phyloP scores from a whole-genome alignment of 2,113 vertebrate genomes.

The Sinocyclocheilus anshuiensis region DNA sequence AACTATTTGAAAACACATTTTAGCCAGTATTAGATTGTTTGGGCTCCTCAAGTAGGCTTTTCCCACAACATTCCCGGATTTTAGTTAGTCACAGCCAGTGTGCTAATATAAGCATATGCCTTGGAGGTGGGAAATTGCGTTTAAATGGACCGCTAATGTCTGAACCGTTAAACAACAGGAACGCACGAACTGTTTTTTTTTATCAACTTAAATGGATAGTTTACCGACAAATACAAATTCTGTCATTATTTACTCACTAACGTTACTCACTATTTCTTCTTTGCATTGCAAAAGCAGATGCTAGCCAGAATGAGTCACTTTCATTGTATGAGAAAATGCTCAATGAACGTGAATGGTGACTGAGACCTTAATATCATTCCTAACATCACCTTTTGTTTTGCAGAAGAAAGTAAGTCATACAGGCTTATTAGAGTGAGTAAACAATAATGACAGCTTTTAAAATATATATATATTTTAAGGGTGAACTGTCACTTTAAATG shows the following conservation, averaged over 20 bases:
- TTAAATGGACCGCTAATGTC: not conserved
- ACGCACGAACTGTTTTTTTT: not conserved
- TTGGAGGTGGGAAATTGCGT: too few relatives aligned
- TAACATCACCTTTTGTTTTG: not conserved
- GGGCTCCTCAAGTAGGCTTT: not conserved
- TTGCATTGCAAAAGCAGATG: not conserved
- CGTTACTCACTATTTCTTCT: not conserved
- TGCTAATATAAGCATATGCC: not conserved
- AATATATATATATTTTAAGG: not conserved
- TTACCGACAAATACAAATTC: not conserved
- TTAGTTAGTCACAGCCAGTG: not conserved
- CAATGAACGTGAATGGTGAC: not conserved
- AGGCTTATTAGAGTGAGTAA: not conserved
- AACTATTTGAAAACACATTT: constrained; percentile 2
- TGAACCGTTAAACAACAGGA: not conserved
- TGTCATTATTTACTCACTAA: not conserved
- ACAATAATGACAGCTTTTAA: too few relatives aligned
- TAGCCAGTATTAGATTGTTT: not conserved
- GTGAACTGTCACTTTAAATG: not conserved
- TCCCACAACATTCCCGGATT: not conserved
- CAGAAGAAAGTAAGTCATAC: not conserved
- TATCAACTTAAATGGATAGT: not conserved
- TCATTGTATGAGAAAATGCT: not conserved
- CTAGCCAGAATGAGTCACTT: not conserved
- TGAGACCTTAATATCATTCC: not conserved